Conservation (phyloP, 1,140 invertebrate genomes). For the Drosophila gunungcola region DNA sequence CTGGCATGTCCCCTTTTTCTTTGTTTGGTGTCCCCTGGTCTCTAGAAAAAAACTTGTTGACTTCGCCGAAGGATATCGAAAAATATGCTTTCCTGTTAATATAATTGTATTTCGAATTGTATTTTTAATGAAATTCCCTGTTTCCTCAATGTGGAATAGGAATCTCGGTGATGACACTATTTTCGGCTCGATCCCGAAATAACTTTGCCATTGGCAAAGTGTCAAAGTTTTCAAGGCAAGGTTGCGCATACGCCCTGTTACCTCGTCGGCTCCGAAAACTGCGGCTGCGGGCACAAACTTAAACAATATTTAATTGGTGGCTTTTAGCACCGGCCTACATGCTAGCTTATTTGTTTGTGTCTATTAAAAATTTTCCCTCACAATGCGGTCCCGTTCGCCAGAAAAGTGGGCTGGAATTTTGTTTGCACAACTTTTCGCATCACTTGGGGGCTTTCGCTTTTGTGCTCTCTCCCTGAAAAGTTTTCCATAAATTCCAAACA, state of each 20-base stretch:
- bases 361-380: constrained; percentile 47
- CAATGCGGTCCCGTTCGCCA: constrained; percentile 18
- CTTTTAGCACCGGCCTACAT: constrained; percentile 32
- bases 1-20: constrained; percentile 29
- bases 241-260: constrained; percentile 38
- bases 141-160: constrained; percentile 24
- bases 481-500: constrained; percentile 45
- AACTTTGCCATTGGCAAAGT: constrained; percentile 58
- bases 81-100: constrained; percentile 28
- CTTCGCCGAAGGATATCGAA: constrained; percentile 2
- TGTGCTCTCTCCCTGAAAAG: constrained; percentile 5
- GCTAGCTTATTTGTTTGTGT: constrained; percentile 31
- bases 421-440: constrained; percentile 40
- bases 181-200: not conserved
- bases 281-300: constrained; percentile 43
- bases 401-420: constrained; percentile 32
- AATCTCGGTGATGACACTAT: constrained; percentile 5
- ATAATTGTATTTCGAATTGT: constrained; percentile 47
- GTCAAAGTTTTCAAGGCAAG: constrained; percentile 63
- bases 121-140: constrained; percentile 32
- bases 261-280: constrained; percentile 3
- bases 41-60: constrained; percentile 20
- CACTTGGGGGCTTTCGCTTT: constrained; percentile 36
- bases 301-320: constrained; percentile 71
- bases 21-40: constrained; percentile 18